A percentile compares a stretch with the other conserved stretches of the same genome.
These are phyloP conservation scores for Myxocyprinus asiaticus DNA, from an alignment of 2,113 vertebrate species.

Conservation along the genomic window DNA sequence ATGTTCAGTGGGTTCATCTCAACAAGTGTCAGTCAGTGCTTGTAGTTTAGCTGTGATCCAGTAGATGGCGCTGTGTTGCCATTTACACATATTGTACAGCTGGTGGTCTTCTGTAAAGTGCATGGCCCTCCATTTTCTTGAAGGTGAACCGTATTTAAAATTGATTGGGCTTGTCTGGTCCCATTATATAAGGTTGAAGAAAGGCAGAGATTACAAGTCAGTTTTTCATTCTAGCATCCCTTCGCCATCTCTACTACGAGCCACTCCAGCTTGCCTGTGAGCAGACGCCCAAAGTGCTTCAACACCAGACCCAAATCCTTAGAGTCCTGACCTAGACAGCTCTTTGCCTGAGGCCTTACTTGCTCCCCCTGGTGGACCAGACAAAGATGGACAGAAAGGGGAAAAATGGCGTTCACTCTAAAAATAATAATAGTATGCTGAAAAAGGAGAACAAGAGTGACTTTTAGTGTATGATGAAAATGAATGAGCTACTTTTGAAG, in stretches of 20 bases:
- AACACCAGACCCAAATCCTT: constrained; percentile 59
- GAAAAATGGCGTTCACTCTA: background rate
- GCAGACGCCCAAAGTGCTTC: constrained; percentile 60
- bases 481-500: background rate
- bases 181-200: constrained; percentile 7
- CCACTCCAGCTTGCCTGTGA: constrained; percentile 68
- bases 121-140: constrained; percentile 34
- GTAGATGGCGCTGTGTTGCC: constrained; percentile 40
- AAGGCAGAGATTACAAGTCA: constrained; percentile 6
- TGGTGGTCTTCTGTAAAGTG: constrained; percentile 21
- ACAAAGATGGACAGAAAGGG: background rate
- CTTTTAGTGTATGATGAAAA: background rate
- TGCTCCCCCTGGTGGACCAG: constrained; percentile 61
- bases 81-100: background rate
- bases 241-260: constrained; percentile 62
- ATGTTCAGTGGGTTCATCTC: background rate
- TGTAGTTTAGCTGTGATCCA: background rate
- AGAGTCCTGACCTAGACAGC: constrained; percentile 61
- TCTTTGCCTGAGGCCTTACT: constrained; percentile 50
- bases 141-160: background rate
- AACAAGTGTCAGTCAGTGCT: constrained; percentile 12
- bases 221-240: constrained; percentile 57
- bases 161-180: constrained; percentile 17
- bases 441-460: background rate
- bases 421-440: background rate